Evolutionary conservation across 1,140 invertebrate species (phyloP).

Genomic region (Pseudomyrmex gracilis): DNA sequence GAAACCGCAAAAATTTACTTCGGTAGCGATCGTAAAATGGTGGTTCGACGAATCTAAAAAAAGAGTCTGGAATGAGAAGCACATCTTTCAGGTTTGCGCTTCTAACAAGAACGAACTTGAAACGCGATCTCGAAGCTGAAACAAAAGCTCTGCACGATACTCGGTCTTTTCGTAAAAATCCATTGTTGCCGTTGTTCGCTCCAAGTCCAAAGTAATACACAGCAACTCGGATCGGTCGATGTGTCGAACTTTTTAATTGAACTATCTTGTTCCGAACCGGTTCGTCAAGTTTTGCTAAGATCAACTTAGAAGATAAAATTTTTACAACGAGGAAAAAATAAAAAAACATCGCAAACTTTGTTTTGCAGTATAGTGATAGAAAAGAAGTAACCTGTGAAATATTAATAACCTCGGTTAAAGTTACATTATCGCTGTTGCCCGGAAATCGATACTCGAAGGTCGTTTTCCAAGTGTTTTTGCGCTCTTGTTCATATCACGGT

Average conservation of each 20-base stretch:
- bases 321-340: neutral
- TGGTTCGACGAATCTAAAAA: neutral
- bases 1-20: neutral
- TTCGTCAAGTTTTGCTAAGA: neutral
- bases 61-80: slow-evolving; percentile 5
- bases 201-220: slow-evolving; percentile 27
- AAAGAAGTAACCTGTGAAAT: no score
- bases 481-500: neutral
- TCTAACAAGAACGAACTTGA: slow-evolving; percentile 40
- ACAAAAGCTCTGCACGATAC: slow-evolving; percentile 16
- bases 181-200: neutral
- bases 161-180: slow-evolving; percentile 16
- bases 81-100: slow-evolving; percentile 32
- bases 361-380: no score
- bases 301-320: neutral
- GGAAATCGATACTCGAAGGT: neutral
- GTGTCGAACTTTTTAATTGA: slow-evolving; percentile 43
- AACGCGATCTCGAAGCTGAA: slow-evolving; percentile 8
- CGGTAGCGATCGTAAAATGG: no score
- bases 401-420: no score
- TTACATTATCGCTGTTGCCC: neutral
- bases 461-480: neutral
- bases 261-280: slow-evolving; percentile 10
- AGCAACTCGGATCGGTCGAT: slow-evolving; percentile 2
- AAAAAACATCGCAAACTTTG: neutral